A percentile compares a stretch with the other conserved stretches of the same genome.
These are phyloP conservation scores for Hyppa rectilinea DNA, from an alignment of 2,888 invertebrate species.

Conservation along the genomic window DNA sequence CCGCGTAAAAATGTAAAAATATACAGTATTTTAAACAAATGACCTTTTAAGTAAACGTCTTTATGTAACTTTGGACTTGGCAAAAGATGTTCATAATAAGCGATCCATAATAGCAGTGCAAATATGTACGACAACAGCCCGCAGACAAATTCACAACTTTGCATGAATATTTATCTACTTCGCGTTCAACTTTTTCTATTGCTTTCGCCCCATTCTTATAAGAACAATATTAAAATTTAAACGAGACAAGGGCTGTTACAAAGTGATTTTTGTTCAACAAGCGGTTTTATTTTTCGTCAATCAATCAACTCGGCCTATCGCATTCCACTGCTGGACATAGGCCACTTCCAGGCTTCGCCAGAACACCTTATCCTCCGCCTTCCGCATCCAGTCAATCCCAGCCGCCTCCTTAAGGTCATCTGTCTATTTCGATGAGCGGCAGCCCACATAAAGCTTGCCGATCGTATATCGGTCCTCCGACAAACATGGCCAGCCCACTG, in stretches of 20 bases:
- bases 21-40: constrained; percentile 15
- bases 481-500: too few relatives aligned
- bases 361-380: too few relatives aligned
- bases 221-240: constrained; percentile 59
- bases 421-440: too few relatives aligned
- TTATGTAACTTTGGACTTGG: constrained; percentile 21
- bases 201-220: constrained; percentile 49
- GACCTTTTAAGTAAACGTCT: constrained; percentile 26
- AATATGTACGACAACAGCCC: constrained; percentile 23
- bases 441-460: too few relatives aligned
- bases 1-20: background rate
- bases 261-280: constrained; percentile 17
- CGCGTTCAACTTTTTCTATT: constrained; percentile 50
- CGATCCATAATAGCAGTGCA: constrained; percentile 6
- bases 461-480: too few relatives aligned
- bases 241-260: constrained; percentile 14
- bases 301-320: too few relatives aligned
- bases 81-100: constrained; percentile 7
- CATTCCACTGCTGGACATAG: too few relatives aligned
- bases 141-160: constrained; percentile 45
- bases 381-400: too few relatives aligned
- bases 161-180: constrained; percentile 70
- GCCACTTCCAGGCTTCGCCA: too few relatives aligned
- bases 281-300: constrained; percentile 8
- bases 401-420: too few relatives aligned